Evolutionary conservation across 2,888 invertebrate species (phyloP), one percentile per base, ranked within the genome.

Genomic region (Harpalus rufipes): DNA sequence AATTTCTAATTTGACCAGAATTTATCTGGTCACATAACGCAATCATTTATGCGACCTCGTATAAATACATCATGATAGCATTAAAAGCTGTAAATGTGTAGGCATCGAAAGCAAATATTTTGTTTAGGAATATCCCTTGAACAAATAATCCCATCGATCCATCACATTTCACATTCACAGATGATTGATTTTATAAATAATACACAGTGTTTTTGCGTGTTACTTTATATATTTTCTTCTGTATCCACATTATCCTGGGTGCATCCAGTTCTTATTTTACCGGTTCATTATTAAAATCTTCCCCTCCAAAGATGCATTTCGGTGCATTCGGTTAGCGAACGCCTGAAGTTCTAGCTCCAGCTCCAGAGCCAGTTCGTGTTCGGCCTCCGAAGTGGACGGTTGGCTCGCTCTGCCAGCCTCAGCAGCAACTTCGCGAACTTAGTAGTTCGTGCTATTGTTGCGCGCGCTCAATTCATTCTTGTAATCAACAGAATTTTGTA

Each of bases 171-270:
- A 14, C 41, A 44, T 74, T 16, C 44, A 41, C 16, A 18, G 18
- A 74, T 44, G 44, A 74, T 74, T 74, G 72, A 74, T 74, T 74
- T 74, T 41, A 16, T 74, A 74, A 74, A 74, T 74, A 74, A 44
- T 44, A 32, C 68, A 68, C 21, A 1, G n/a, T 10, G 44, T 74
- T 68, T 68, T 68, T 39, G 39, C 41, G 10, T 16, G 39, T 14
- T 16, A 41, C 7, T 68, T 39, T 68, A 41, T 14, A 25, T 10
- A 63, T 25, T 25, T 63, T 63, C 18, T 39, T 14, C 68, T 25
- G 18, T 25, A 1, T 63, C 25, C 25, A 25, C 41, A 21, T 1
- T 21, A 21, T 21, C 3, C 14, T 39, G 68, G 68, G 41, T n/a
- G 41, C 68, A 32, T 41, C 68, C 41, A 41, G 41, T 68, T 68